Evolutionary conservation across 2,797 vertebrate genomes (phyloP), one percentile per base, ranked within the genome.

Genomic region (Rhinophrynus dorsalis): DNA sequence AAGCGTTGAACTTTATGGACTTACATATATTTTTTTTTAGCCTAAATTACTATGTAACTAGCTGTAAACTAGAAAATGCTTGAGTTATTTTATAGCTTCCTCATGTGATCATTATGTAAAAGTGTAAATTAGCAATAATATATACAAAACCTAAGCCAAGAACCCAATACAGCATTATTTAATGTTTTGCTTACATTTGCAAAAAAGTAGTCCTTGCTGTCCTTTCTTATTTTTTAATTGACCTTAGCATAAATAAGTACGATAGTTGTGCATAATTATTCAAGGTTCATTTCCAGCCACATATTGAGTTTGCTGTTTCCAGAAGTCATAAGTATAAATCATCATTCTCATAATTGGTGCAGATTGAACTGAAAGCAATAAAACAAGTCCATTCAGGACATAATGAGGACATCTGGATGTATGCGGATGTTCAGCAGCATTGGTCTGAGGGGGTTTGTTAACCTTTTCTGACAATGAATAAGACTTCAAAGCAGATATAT

Each of bases 321-420:
- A 47, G 50, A 63, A 62, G 68, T n/a, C 58, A 48, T 56, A 48
- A 55, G 32, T 35, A 44, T 63, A 70, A 70, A 62, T 70, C 51
- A 70, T 63, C 30, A 15, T 29, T 38, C 30, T 55, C 40, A 48
- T 70, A 63, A 70, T 70, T 55, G 48, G 32, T 12, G 50, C 58
- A 26, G 38, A 56, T 56, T 54, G 58, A 35, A 29, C 29, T 63
- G 51, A 37, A 69, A 35, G 59, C 58, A 63, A 63, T 70, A 70
- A 63, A 70, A 47, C 51, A 54, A 48, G 59, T 8, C 37, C 15
- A 55, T 47, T 38, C 50, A 37, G 48, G 58, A 35, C 38, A 47
- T 63, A 30, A 68, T 68, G 67, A 52, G 66, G 56, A 52, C 47
- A 61, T 56, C 47, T 63, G 58, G 27, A 55, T 55, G 12, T 48